Evolutionary conservation across 2,797 vertebrate genomes (phyloP).

Genomic region (Sebastes glaucus): DNA sequence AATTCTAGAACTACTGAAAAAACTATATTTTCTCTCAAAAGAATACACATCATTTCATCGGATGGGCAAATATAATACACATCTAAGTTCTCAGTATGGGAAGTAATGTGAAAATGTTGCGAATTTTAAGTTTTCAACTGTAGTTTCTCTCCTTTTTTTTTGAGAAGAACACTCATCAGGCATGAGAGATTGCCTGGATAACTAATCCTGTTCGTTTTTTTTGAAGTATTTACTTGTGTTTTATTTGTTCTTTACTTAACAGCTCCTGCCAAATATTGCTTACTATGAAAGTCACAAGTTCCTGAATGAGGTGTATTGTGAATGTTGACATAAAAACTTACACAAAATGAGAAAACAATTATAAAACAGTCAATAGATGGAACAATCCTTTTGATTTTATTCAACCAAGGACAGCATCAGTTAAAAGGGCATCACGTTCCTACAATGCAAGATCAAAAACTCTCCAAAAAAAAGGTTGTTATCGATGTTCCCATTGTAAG

Average conservation of each 20-base stretch:
- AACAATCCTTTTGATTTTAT: conserved; percentile 34
- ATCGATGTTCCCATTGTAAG: conserved; percentile 7
- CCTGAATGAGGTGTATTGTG: background rate
- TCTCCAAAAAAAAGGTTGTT: conserved; percentile 14
- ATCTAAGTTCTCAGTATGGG: background rate
- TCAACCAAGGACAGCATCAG: conserved; percentile 12
- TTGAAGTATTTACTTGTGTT: background rate
- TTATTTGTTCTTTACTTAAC: background rate
- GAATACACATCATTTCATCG: background rate
- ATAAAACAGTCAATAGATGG: background rate
- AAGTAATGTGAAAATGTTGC: background rate
- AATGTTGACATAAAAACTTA: background rate
- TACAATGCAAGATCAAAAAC: conserved; percentile 2
- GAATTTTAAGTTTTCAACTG: background rate
- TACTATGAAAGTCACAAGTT: background rate
- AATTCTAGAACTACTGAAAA: background rate
- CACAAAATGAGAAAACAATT: background rate
- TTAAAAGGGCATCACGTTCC: conserved; percentile 16
- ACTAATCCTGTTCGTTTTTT: conserved; percentile 16
- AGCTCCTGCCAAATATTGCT: background rate
- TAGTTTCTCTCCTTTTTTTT: background rate
- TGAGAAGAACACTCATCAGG: background rate
- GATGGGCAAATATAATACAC: background rate
- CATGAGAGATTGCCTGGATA: background rate
- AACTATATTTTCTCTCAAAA: background rate